Conservation (phyloP, 1,140 invertebrate genomes). For the Drosophila bifasciata region DNA sequence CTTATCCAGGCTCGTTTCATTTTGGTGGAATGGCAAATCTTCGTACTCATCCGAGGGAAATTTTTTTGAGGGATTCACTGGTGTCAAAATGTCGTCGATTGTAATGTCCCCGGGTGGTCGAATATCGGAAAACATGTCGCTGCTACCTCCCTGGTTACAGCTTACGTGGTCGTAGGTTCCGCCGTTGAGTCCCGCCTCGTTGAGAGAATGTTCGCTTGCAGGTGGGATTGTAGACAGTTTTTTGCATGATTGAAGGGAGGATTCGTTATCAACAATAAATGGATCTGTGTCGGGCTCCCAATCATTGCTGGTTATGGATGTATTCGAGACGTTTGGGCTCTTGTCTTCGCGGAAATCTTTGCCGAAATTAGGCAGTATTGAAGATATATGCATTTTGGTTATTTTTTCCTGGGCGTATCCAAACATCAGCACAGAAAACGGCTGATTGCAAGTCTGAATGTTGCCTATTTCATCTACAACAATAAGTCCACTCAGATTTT, state of each 20-base stretch:
- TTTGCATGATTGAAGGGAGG: conserved; percentile 42
- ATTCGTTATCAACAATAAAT: conserved; percentile 41
- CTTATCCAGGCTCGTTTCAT: conserved; percentile 34
- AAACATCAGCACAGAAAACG: conserved; percentile 88
- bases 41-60: conserved; percentile 50
- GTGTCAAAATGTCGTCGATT: conserved; percentile 53
- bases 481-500: conserved; percentile 89
- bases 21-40: conserved; percentile 33
- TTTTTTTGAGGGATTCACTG: conserved; percentile 42
- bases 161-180: conserved; percentile 15
- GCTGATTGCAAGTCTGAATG: conserved; percentile 88
- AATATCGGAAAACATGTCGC: conserved; percentile 15
- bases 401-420: conserved; percentile 87
- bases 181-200: conserved; percentile 9
- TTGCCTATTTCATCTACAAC: conserved; percentile 87
- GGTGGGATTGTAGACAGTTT: conserved; percentile 12
- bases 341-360: conserved; percentile 81
- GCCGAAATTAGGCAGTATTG: conserved; percentile 86
- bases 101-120: conserved; percentile 32
- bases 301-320: conserved; percentile 85
- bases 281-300: conserved; percentile 72
- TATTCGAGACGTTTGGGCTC: conserved; percentile 85
- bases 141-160: conserved; percentile 26
- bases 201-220: conserved; percentile 6
- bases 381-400: conserved; percentile 86